Evolutionary conservation across 2,888 invertebrate species (phyloP), one percentile per base, ranked within the genome.

Genomic region (Cheilosia vulpina): DNA sequence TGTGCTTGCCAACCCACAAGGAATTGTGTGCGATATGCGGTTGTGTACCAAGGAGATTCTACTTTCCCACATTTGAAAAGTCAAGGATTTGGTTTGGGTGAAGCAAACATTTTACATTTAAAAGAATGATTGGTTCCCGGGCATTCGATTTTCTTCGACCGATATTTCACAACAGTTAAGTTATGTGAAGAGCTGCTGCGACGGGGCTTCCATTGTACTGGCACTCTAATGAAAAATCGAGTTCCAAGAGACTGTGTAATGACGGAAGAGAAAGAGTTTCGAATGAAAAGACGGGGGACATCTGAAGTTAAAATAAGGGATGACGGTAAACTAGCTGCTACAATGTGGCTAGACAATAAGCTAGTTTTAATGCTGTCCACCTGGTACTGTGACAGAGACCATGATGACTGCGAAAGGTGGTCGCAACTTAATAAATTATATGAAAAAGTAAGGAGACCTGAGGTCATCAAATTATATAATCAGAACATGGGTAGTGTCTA

Each of bases 361-460:
- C n/a, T n/a, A n/a, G n/a, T n/a, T 13, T n/a, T 24, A 24, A 2
- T 24, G 24, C 24, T 24, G 24, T 47, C 47, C n/a, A 19, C 47
- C 17, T 47, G 47, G 19, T 17, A 47, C 47, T 47, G 47, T 9
- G 17, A 47, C 47, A n/a, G n/a, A n/a, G n/a, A n/a, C n/a, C n/a
- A n/a, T n/a, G n/a, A n/a, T n/a, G n/a, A n/a, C n/a, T 47, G 47
- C 43, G n/a, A 43, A 43, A 43, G 43, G n/a, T 47, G 17, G 47
- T 47, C 47, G 47, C 19, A 17, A 19, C 47, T 47, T 17, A 47
- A 47, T 47, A 47, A 47, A 47, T n/a, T 17, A 17, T 47, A 47
- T 17, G 47, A 47, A 47, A n/a, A 19, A 47, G 47, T 47, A n/a
- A 47, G 9, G 43, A 43, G 43, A 2, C 43, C 43, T 13, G 43